Base-by-base conservation (phyloP, 2,113 vertebrate species). In the Mastomys natalensis region DNA sequence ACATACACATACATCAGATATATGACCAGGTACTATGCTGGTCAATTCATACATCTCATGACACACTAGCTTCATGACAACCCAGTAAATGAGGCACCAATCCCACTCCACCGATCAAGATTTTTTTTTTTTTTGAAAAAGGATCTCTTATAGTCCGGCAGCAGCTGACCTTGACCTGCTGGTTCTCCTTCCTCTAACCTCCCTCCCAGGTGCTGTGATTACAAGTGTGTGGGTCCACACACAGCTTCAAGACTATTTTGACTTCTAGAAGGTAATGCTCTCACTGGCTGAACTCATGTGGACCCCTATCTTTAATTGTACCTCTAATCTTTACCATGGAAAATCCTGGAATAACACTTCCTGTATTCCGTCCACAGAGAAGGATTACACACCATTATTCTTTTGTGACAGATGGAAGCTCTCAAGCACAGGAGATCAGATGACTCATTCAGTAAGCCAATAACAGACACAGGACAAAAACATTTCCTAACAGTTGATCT, bases 401-500 rank as follows among this genome's bases (percentile, higher is more conserved):
- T 72, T 82, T 62, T 62, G 40, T 62, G 87, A 60, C 31, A 94
- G 66, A 53, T 82, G 74, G 82, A 58, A 22, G 68, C 76, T 62
- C 58, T 90, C 58, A 90, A 70, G 17, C 87, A 45, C 40, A 70
- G 80, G 68, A 77, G 10, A 62, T 53, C 6, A n/a, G 5, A 3
- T 93, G 86, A 97, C 81, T 90, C 80, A 80, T 22, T 90, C 72
- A 37, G 72, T 19, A 72, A 89, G 43, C 86, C 73, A 92, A 3
- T 62, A 91, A 94, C 90, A 95, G 89, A 70, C 10, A 5, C 34
- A 86, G 55, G 37, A 89, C 76, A 85, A 37, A 58, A 82, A 43
- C 62, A 90, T 70, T 74, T 90, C 48, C 86, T 96, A 34, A 68
- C 16, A 48, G 8, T 70, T 82, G 64, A 60, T 34, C 34, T 51